Evolutionary conservation across 1,140 invertebrate genomes (phyloP).

Genomic region (Asobara japonica): DNA sequence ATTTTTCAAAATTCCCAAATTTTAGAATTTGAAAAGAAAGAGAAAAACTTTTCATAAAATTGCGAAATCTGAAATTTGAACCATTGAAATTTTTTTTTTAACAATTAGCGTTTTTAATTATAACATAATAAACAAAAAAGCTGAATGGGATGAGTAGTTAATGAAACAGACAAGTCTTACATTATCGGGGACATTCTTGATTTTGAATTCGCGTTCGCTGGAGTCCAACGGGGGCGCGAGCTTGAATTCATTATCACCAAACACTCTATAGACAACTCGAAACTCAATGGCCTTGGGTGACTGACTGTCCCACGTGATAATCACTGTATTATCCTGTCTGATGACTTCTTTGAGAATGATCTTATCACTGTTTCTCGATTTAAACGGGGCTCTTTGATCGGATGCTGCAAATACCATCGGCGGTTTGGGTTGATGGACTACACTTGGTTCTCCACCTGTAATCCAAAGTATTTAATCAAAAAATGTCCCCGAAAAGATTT

Average conservation of each 20-base stretch:
- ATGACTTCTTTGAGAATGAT: constrained; percentile 87
- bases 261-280: constrained; percentile 87
- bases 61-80: no score
- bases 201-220: constrained; percentile 89
- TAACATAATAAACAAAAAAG: neutral
- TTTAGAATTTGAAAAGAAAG: constrained; percentile 11
- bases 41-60: no score
- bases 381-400: constrained; percentile 72
- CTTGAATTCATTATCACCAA: constrained; percentile 90
- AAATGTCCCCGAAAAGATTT: no score
- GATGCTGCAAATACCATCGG: constrained; percentile 71
- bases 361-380: constrained; percentile 72
- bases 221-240: constrained; percentile 87
- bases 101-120: no score
- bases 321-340: constrained; percentile 85
- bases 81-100: no score
- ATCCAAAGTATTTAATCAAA: no score
- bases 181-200: constrained; percentile 89
- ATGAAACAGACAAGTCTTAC: constrained; percentile 63
- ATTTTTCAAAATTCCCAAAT: neutral
- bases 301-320: constrained; percentile 91
- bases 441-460: constrained; percentile 50
- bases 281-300: constrained; percentile 86
- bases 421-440: constrained; percentile 68
- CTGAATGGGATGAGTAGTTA: constrained; percentile 11